A percentile compares a stretch with the other conserved stretches of the same genome.
Evolutionary conservation across 2,113 vertebrate genomes (phyloP).

Genomic region (Marmota flaviventris): DNA sequence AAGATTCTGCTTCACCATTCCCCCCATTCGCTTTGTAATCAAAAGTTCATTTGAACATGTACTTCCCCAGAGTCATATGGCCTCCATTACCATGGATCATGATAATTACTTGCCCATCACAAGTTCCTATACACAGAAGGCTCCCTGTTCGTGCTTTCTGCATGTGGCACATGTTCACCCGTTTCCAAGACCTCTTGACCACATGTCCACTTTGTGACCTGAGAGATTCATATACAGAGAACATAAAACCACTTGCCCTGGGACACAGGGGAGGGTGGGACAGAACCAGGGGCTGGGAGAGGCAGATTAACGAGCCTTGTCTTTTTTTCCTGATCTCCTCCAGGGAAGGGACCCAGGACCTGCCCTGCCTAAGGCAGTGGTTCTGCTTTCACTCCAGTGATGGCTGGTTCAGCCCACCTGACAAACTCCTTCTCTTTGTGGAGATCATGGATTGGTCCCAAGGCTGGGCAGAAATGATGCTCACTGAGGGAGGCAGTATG

Average conservation of each 20-base stretch:
- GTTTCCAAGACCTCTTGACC: neutral
- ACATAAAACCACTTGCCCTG: neutral
- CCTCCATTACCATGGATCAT: neutral
- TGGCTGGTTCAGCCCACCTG: neutral
- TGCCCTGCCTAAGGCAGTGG: accelerated
- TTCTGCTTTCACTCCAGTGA: neutral
- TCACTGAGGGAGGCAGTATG: neutral
- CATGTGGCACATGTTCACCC: neutral
- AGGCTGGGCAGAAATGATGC: neutral
- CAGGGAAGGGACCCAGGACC: neutral
- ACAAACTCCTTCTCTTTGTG: neutral
- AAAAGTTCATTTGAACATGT: neutral
- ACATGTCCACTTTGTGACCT: neutral
- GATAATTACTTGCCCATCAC: neutral
- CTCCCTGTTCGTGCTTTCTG: neutral
- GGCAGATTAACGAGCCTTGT: neutral
- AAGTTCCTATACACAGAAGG: neutral
- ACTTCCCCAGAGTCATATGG: neutral
- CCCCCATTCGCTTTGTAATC: neutral
- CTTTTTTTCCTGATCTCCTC: neutral
- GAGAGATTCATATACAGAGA: neutral
- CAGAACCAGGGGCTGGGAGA: neutral
- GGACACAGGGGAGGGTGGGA: neutral
- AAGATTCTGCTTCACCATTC: neutral
- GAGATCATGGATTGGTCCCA: neutral